phyloP scores from a whole-genome alignment of 2,888 invertebrate genomes.

The Meloe dianella region DNA sequence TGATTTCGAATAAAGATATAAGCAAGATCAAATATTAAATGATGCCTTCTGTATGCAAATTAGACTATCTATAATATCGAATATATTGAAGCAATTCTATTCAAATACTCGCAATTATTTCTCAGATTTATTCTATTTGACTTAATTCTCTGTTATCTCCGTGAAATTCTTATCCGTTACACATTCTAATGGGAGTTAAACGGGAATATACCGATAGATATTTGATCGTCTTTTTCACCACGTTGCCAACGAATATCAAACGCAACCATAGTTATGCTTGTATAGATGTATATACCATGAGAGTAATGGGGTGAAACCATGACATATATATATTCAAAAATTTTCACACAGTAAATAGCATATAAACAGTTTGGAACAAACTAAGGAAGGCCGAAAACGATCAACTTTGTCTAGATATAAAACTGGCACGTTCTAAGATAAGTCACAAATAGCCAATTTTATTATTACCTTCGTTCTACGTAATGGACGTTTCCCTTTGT shows the following conservation, averaged over 20 bases:
- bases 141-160: neutral
- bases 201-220: neutral
- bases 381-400: neutral
- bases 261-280: neutral
- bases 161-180: neutral
- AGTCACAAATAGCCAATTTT: constrained; percentile 18
- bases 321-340: neutral
- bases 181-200: constrained; percentile 10
- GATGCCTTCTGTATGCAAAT: constrained; percentile 42
- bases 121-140: neutral
- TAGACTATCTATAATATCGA: constrained; percentile 32
- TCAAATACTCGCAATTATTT: constrained; percentile 26
- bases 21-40: constrained; percentile 34
- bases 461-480: constrained; percentile 75
- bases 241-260: neutral
- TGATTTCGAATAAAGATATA: constrained; percentile 30
- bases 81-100: constrained; percentile 35
- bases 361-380: neutral
- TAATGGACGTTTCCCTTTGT: constrained; percentile 83
- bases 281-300: neutral
- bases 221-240: neutral
- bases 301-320: constrained; percentile 3
- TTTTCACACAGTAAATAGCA: neutral
- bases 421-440: constrained; percentile 30
- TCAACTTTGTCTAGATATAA: constrained; percentile 19